Evolutionary conservation across 2,888 invertebrate genomes (phyloP), one percentile per base, ranked within the genome.

Genomic region (Auanema freiburgensis): DNA sequence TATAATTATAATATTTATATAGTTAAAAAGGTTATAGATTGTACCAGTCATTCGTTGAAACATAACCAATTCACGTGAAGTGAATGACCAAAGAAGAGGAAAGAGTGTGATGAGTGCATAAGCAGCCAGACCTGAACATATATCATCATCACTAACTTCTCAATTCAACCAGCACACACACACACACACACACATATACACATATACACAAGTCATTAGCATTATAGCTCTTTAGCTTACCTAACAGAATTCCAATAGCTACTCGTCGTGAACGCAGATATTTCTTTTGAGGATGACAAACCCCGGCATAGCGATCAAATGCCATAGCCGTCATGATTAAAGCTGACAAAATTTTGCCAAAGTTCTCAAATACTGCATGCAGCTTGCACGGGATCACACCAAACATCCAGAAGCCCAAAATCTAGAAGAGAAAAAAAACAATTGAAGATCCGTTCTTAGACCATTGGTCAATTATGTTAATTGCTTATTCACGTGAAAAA

Each of bases 381-480:
- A 81, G 66, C 61, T 81, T 81, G 67, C 81, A 81, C 14, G 80
- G 75, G 10, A 78, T 70, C 12, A 72, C 67, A 10, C 81, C 81
- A 59, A 81, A 81, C 81, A 80, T 80, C 81, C 81, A 81, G 57
- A 81, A 82, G 21, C 81, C 81, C 40, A 81, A 78, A 49, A 81
- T 81, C 78, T 80, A 62, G 16, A 72, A 62, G 6, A 33, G 33
- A 51, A 21, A 24, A 24, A 52, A 58, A 18, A 52, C 24, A 59
- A 50, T 50, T n/a, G n/a, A 24, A n/a, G 24, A 24, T 10, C 33
- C 58, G 18, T 24, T 16, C n/a, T 33, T 33, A 33, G 33, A 33
- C 33, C 33, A 33, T 33, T 33, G 33, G 18, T 16, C 24, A 49
- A 56, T 42, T n/a, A 40, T 46, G 16, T 18, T 23, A 52, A 52